Conservation (phyloP, 2,113 vertebrate genomes). For the Ochotona princeps region DNA sequence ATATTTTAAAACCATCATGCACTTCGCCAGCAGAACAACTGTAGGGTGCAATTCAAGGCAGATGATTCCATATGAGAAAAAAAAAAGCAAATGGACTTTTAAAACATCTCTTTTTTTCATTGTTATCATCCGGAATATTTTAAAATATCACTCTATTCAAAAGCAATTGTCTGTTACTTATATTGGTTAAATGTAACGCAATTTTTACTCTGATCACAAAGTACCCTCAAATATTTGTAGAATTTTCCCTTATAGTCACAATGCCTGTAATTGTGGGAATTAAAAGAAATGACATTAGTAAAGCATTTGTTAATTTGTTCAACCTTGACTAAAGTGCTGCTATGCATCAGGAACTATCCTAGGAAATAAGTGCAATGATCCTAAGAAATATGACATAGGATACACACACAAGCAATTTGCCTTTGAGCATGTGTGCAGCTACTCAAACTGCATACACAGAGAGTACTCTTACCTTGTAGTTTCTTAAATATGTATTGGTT, state of each 20-base stretch:
- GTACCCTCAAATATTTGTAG: not conserved
- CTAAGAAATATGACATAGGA: not conserved
- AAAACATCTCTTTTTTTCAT: conserved; percentile 36
- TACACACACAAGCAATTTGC: not conserved
- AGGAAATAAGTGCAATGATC: not conserved
- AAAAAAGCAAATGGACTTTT: conserved; percentile 45
- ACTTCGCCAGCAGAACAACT: conserved; percentile 55
- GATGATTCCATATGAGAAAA: conserved; percentile 30
- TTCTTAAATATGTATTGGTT: not conserved
- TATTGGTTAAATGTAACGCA: not conserved
- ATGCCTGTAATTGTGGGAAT: not conserved
- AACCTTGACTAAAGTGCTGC: not conserved
- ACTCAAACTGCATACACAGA: not conserved
- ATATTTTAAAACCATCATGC: conserved; percentile 78
- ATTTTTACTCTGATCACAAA: not conserved
- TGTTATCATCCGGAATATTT: conserved; percentile 7
- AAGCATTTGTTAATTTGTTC: conserved; percentile 1
- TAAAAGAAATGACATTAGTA: not conserved
- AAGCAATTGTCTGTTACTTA: not conserved
- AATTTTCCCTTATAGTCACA: not conserved
- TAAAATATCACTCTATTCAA: not conserved
- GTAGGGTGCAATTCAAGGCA: conserved; percentile 61
- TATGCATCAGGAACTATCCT: not conserved
- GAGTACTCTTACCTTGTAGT: not conserved
- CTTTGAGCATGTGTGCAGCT: not conserved